A percentile compares a stretch with the other conserved stretches of the same genome.
Conservation (phyloP, 2,113 vertebrate genomes). For the Sardina pilchardus region DNA sequence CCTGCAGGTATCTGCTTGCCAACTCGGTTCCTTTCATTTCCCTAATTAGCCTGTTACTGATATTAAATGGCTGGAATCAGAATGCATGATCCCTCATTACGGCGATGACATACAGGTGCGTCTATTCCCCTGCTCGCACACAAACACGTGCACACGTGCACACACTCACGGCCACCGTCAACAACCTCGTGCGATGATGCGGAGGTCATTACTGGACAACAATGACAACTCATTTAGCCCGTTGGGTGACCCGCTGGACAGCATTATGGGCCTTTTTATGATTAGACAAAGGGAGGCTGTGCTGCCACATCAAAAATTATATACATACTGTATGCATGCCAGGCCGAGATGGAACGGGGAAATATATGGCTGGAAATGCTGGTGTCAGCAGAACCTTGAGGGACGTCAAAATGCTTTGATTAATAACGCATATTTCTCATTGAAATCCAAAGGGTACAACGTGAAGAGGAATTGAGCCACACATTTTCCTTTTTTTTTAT, state of each 20-base stretch:
- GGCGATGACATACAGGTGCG: background rate
- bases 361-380: slow-evolving; percentile 41
- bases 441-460: slow-evolving; percentile 4
- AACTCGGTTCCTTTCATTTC: slow-evolving; percentile 38
- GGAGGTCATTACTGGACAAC: background rate
- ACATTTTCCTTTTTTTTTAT: background rate
- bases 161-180: background rate
- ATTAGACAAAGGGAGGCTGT: background rate
- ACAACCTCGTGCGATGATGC: background rate
- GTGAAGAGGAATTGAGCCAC: background rate
- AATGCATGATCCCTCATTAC: background rate
- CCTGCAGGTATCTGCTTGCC: slow-evolving; percentile 34
- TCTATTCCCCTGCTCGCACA: background rate
- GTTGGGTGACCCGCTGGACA: background rate
- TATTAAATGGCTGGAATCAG: slow-evolving; percentile 6
- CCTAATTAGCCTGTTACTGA: slow-evolving; percentile 33
- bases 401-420: slow-evolving; percentile 39
- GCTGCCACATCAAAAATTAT: background rate
- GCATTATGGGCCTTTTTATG: background rate
- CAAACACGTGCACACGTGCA: background rate
- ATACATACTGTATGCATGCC: too few species aligned
- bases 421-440: slow-evolving; percentile 38
- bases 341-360: slow-evolving; percentile 30
- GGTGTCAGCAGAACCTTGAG: slow-evolving; percentile 45
- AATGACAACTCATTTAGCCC: background rate